Conservation (phyloP, 92 coral and sea anemone species). For the Siderastrea siderea region DNA sequence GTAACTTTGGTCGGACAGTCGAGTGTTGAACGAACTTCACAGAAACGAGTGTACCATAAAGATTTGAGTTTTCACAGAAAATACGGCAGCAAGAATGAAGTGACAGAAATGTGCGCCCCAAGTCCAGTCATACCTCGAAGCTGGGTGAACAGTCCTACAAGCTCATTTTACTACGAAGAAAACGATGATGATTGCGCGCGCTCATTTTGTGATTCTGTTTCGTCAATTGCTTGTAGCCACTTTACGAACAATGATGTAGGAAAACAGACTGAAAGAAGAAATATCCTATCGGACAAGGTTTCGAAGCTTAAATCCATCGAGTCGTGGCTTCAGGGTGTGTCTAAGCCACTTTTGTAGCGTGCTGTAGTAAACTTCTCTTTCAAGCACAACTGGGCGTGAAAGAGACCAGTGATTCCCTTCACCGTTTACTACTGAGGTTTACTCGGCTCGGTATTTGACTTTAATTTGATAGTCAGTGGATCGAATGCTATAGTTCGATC, state of each 20-base stretch:
- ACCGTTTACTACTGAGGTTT: too few species aligned
- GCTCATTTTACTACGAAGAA: neutral
- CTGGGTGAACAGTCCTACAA: neutral
- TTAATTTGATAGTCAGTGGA: too few species aligned
- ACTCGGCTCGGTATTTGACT: too few species aligned
- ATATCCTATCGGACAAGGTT: neutral
- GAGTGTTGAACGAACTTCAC: slow-evolving; percentile 5
- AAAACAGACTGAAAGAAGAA: neutral
- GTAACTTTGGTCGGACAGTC: neutral
- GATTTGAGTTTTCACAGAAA: slow-evolving; percentile 30
- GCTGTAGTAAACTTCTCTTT: too few species aligned
- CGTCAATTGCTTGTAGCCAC: slow-evolving; percentile 31
- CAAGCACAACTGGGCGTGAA: too few species aligned
- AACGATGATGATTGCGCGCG: slow-evolving; percentile 19
- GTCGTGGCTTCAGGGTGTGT: slow-evolving; percentile 27
- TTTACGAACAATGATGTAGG: neutral
- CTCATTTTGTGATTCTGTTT: slow-evolving; percentile 42
- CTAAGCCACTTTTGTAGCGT: neutral
- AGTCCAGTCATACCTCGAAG: too few species aligned
- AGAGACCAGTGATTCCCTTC: too few species aligned
- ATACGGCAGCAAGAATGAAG: slow-evolving; percentile 6
- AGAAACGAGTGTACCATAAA: neutral
- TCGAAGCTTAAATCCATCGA: slow-evolving; percentile 9
- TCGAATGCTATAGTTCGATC: too few species aligned
- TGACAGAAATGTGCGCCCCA: neutral